phyloP scores from a whole-genome alignment of 1,140 invertebrate species.

The Pseudomyrmex cubaensis region DNA sequence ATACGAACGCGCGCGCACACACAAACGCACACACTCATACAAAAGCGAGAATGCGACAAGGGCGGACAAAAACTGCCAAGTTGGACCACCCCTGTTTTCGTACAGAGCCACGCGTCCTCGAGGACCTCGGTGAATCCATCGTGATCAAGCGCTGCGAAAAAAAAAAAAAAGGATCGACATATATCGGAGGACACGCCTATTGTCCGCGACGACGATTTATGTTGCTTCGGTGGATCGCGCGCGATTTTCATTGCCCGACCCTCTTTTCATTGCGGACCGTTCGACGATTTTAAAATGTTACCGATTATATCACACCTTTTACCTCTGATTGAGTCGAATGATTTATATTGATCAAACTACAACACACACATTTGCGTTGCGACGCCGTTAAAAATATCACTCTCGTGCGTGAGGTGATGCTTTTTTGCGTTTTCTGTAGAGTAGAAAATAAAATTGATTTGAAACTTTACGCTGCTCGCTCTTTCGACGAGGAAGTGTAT shows the following conservation, averaged over 20 bases:
- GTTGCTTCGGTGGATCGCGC: conserved; percentile 38
- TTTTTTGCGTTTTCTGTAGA: too few relatives aligned
- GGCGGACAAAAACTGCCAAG: conserved; percentile 69
- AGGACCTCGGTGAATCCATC: conserved; percentile 50
- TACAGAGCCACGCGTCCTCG: conserved; percentile 64
- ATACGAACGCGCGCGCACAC: not conserved
- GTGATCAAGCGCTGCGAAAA: conserved; percentile 45
- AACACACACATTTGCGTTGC: too few relatives aligned
- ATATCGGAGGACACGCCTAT: not conserved
- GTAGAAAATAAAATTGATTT: too few relatives aligned
- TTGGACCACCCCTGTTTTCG: conserved; percentile 72
- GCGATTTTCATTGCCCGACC: conserved; percentile 42
- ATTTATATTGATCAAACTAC: too few relatives aligned
- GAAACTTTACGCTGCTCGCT: too few relatives aligned
- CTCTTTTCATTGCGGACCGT: conserved; percentile 1
- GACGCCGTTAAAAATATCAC: not conserved
- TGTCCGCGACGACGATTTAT: conserved; percentile 35
- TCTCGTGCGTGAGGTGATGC: too few relatives aligned
- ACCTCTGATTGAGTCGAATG: too few relatives aligned
- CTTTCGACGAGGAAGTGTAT: too few relatives aligned
- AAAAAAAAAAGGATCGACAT: conserved; percentile 15
- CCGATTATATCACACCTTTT: too few relatives aligned
- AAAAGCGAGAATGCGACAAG: not conserved
- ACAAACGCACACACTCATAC: too few relatives aligned
- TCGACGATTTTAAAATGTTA: conserved; percentile 26